Evolutionary conservation across 2,113 vertebrate genomes (phyloP), one percentile per base, ranked within the genome.

Genomic region (Muscicapa adusta): DNA sequence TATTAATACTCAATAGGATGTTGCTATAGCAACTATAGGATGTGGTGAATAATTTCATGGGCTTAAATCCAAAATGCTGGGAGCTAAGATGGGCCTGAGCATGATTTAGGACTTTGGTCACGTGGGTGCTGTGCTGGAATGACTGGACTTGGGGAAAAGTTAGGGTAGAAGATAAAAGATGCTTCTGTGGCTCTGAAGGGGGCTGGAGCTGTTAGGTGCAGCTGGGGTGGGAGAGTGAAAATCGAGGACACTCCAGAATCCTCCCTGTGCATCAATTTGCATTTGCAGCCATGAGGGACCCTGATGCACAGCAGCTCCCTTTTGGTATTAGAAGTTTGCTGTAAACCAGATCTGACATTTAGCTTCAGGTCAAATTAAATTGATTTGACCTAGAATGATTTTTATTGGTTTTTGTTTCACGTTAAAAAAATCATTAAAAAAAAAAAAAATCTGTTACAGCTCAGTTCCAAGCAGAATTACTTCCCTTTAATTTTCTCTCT

Each of bases 1-100:
- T 96, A 96, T 94, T 95, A 95, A 93, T 94, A 71, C 79, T 88
- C 88, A 91, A 95, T 96, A 91, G 73, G 76, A 8, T 60, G 91
- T 95, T 93, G 75, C 96, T 83, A 94, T 96, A 80, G 94, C 68
- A 96, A 95, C 92, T 70, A 17, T 93, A 63, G 1, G 4, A 71
- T 83, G 79, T 86, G 79, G 53, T 88, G 91, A 93, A 92, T 94
- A 90, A 88, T 91, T 88, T 86, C 15, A 26, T 57, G 79, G 90
- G 85, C 91, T 95, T 29, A 63, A 29, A 88, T 95, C 63, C 96
- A 90, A 90, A 72, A 66, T 0, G 4, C 79, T 90, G 85, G 66
- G 58, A 93, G 71, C 88, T 70, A 42, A 88, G 51, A 85, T 53
- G 63, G 62, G 58, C 76, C 85, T 73, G 66, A 54, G 47, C 2